These are phyloP conservation scores for Sebastolobus alascanus DNA, from an alignment of 2,797 vertebrate species.

Conservation along the genomic window DNA sequence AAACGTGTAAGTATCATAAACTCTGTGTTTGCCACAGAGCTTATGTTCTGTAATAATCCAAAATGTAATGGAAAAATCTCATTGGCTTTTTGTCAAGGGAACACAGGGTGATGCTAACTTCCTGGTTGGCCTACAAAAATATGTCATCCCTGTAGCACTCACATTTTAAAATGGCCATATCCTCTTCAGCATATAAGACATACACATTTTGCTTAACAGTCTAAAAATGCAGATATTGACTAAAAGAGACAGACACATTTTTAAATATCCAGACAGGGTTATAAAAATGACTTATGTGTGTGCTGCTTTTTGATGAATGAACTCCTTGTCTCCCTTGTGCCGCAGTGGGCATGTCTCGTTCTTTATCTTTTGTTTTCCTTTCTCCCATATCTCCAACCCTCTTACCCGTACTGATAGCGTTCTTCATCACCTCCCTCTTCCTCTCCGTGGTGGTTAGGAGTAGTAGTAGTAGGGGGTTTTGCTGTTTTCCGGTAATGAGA, in stretches of 20 bases:
- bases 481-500: constrained; percentile 73
- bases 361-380: constrained; percentile 24
- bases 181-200: not conserved
- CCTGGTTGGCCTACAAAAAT: no score
- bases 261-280: constrained; percentile 6
- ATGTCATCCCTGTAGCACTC: no score
- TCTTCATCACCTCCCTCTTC: constrained; percentile 32
- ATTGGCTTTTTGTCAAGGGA: no score
- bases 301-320: constrained; percentile 35
- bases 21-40: no score
- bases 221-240: constrained; percentile 3
- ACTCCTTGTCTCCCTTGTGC: constrained; percentile 13
- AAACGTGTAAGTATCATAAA: no score
- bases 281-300: constrained; percentile 11
- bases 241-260: not conserved
- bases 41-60: no score
- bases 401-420: constrained; percentile 26
- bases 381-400: constrained; percentile 21
- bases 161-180: not conserved
- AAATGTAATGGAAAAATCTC: no score
- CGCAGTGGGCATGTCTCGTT: not conserved
- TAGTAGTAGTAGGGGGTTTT: constrained; percentile 19
- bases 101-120: no score
- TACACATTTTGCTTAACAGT: not conserved
- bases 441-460: constrained; percentile 28